phyloP scores from a whole-genome alignment of 2,797 vertebrate species.

The Acomys russatus region DNA sequence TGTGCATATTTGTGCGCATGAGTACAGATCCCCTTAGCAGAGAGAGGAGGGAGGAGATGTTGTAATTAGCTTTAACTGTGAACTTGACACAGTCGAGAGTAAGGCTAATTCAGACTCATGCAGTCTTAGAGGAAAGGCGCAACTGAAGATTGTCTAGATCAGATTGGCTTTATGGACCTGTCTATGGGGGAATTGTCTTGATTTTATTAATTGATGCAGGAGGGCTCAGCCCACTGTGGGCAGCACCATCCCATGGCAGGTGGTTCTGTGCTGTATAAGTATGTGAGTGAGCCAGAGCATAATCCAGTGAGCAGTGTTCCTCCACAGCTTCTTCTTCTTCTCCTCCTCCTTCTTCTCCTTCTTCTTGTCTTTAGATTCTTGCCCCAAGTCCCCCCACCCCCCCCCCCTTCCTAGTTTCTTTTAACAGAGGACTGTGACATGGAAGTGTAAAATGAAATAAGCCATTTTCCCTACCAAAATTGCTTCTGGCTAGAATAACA shows the following conservation, averaged over 20 bases:
- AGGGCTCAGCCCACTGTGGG: not conserved
- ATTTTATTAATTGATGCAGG: not conserved
- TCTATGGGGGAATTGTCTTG: not conserved
- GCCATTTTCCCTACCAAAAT: not conserved
- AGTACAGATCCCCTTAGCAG: not conserved
- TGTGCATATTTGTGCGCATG: not conserved
- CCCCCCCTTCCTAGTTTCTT: no score
- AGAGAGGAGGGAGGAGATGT: not conserved
- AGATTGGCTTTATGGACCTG: not conserved
- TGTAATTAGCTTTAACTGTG: not conserved
- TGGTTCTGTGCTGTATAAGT: not conserved
- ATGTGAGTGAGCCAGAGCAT: not conserved
- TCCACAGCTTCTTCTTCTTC: not conserved
- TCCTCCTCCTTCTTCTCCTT: not conserved
- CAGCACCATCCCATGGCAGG: not conserved
- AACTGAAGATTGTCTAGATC: not conserved
- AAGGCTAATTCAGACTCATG: not conserved
- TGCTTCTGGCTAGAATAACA: not conserved
- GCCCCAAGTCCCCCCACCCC: not conserved
- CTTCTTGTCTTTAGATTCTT: not conserved
- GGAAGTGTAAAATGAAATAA: not conserved
- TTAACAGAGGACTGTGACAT: not conserved
- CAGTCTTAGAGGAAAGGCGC: not conserved
- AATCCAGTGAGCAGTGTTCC: not conserved
- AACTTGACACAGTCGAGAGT: not conserved